These are phyloP conservation scores for Condylura cristata DNA, from an alignment of 2,113 vertebrate genomes.

Conservation along the genomic window DNA sequence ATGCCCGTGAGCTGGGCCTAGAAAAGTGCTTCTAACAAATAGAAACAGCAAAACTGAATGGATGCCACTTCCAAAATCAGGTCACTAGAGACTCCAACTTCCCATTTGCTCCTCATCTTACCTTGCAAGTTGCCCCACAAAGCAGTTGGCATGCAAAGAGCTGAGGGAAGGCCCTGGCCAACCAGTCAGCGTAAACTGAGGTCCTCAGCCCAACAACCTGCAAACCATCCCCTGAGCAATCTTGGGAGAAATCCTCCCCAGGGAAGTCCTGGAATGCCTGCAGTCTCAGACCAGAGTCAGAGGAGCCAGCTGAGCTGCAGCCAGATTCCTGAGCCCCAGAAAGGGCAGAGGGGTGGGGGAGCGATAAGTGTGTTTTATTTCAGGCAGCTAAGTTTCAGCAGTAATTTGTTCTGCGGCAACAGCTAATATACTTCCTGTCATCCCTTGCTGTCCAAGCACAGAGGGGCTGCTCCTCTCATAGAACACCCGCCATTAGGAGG, in stretches of 20 bases:
- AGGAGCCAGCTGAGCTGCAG: not conserved
- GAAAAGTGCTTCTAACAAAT: not conserved
- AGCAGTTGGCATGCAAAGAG: not conserved
- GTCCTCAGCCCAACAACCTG: not conserved
- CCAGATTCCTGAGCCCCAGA: not conserved
- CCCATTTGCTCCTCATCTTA: not conserved
- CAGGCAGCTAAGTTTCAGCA: not conserved
- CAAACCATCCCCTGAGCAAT: not conserved
- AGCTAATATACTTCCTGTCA: not conserved
- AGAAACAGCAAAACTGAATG: not conserved
- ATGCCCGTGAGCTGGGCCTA: not conserved
- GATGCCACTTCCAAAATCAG: not conserved
- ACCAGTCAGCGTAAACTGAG: not conserved
- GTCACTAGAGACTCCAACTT: not conserved
- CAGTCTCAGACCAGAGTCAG: not conserved
- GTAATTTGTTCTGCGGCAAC: not conserved
- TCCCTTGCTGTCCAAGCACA: not conserved
- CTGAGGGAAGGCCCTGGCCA: not conserved
- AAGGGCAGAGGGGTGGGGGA: not conserved
- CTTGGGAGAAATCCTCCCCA: not conserved
- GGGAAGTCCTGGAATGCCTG: not conserved
- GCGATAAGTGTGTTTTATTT: not conserved
- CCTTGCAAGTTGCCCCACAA: not conserved
- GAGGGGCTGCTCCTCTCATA: not conserved
- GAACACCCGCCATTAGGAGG: not conserved